These are phyloP conservation scores for Epinephelus lanceolatus DNA, from an alignment of 2,113 vertebrate genomes.

Conservation along the genomic window DNA sequence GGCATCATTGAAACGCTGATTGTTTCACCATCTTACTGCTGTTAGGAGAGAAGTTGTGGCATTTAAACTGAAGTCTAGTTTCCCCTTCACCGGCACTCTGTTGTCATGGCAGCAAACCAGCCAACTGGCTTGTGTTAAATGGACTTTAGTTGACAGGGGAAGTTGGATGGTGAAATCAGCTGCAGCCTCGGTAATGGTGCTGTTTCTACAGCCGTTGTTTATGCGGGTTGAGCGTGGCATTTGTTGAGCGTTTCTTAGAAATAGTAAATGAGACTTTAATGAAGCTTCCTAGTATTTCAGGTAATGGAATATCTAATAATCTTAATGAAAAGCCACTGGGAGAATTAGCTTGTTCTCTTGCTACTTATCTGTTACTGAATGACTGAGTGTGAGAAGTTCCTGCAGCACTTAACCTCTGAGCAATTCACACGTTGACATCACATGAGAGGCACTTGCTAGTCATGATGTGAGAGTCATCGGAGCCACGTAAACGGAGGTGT, in stretches of 20 bases:
- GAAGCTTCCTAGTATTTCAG: neutral
- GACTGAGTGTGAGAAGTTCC: neutral
- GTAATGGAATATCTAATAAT: conserved; percentile 13
- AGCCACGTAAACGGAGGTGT: conserved; percentile 20
- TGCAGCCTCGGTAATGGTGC: neutral
- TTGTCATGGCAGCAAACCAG: conserved; percentile 66
- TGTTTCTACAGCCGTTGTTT: conserved; percentile 33
- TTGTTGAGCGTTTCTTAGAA: conserved; percentile 4
- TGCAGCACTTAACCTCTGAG: conserved; percentile 9
- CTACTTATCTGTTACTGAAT: neutral
- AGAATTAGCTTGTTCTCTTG: neutral
- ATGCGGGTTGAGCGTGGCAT: neutral
- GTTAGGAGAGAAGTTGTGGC: conserved; percentile 61
- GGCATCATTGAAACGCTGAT: conserved; percentile 25
- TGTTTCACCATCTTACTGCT: conserved; percentile 46
- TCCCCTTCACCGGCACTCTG: conserved; percentile 31
- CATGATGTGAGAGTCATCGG: conserved; percentile 14
- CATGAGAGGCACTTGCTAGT: conserved; percentile 25
- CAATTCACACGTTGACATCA: conserved; percentile 46
- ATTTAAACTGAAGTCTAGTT: conserved; percentile 51
- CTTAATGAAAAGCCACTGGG: neutral
- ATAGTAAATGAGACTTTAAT: conserved; percentile 7
- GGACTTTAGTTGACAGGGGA: conserved; percentile 40
- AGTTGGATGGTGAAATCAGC: conserved; percentile 31
- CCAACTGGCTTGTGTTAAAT: conserved; percentile 47